Evolutionary conservation across 2,888 invertebrate genomes (phyloP).

Genomic region (Chrysolina haemoptera): DNA sequence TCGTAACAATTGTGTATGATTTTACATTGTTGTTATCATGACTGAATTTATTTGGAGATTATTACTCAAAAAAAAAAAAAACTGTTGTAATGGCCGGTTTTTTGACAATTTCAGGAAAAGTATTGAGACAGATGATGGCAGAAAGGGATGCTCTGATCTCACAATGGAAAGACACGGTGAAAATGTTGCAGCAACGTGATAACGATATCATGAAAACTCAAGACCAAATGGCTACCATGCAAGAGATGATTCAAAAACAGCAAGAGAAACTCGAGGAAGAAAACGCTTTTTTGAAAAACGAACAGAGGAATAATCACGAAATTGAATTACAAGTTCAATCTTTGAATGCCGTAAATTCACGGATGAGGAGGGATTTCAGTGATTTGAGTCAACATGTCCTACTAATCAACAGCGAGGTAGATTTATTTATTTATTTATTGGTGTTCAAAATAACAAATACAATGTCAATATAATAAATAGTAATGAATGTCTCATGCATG

Average conservation of each 20-base stretch:
- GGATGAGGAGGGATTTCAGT: constrained; percentile 63
- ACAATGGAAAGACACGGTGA: constrained; percentile 82
- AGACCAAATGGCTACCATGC: constrained; percentile 51
- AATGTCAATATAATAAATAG: too few relatives aligned
- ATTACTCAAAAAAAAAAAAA: too few relatives aligned
- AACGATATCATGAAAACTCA: constrained; percentile 74
- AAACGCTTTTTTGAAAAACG: constrained; percentile 75
- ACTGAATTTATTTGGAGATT: too few relatives aligned
- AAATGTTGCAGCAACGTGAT: constrained; percentile 80
- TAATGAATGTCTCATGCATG: too few relatives aligned
- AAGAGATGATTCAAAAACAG: constrained; percentile 65
- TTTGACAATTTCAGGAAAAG: constrained; percentile 59
- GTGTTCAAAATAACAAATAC: too few relatives aligned
- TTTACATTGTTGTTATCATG: too few relatives aligned
- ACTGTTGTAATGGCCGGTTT: neutral
- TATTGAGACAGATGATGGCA: constrained; percentile 72
- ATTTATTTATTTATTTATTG: neutral
- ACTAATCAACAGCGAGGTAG: constrained; percentile 69
- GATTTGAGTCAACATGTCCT: constrained; percentile 63
- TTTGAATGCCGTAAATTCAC: constrained; percentile 67
- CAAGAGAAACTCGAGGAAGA: constrained; percentile 74
- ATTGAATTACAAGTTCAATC: constrained; percentile 68
- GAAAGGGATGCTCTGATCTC: constrained; percentile 79
- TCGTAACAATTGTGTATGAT: too few relatives aligned
- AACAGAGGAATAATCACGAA: constrained; percentile 74